phyloP scores from a whole-genome alignment of 2,888 invertebrate genomes.

The Tolmerus cingulatus region DNA sequence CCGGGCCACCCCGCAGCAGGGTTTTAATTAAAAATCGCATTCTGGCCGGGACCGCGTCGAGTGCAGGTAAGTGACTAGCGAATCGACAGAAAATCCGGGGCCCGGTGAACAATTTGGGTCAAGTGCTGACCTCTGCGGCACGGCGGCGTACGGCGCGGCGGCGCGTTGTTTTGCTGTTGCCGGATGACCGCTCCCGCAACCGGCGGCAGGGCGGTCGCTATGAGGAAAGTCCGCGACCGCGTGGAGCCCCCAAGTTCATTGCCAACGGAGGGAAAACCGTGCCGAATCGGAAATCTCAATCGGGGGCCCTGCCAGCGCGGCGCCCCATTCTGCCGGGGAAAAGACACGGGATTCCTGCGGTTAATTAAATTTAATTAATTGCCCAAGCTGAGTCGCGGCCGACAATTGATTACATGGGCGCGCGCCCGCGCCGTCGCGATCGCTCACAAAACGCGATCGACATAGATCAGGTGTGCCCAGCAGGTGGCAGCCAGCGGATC shows the following conservation, averaged over 20 bases:
- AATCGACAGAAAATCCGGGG: constrained; percentile 2
- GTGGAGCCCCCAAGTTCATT: background rate
- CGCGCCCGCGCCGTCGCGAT: background rate
- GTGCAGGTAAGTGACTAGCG: background rate
- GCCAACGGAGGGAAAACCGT: constrained; percentile 24
- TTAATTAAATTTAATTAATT: constrained; percentile 41
- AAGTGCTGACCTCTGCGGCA: background rate
- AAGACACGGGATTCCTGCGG: constrained; percentile 22
- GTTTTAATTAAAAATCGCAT: constrained; percentile 17
- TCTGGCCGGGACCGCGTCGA: background rate
- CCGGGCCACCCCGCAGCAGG: background rate
- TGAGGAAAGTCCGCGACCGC: background rate
- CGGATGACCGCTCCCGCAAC: background rate
- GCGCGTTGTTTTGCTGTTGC: background rate
- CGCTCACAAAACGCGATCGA: constrained; percentile 21
- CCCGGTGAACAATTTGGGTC: background rate
- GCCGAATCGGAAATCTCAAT: constrained; percentile 24
- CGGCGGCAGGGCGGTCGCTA: background rate
- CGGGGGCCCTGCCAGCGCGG: background rate
- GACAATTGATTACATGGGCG: constrained; percentile 34
- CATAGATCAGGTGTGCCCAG: constrained; percentile 37
- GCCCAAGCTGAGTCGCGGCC: constrained; percentile 13
- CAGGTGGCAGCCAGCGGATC: constrained; percentile 24
- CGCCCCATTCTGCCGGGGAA: background rate
- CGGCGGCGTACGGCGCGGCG: background rate